Conservation (phyloP, 2,888 invertebrate genomes). For the Perdita meconis region DNA sequence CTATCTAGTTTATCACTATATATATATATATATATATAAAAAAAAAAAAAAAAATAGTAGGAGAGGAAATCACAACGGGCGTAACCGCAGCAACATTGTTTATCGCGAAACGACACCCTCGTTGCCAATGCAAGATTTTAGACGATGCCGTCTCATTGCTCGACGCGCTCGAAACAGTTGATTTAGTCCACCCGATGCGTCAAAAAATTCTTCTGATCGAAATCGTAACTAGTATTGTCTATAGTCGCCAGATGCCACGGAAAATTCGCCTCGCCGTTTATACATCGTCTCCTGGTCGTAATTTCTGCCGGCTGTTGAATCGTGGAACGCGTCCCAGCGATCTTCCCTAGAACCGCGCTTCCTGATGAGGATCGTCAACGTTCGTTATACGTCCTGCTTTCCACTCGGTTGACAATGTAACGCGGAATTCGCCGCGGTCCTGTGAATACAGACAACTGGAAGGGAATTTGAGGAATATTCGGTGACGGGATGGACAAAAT, state of each 20-base stretch:
- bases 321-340: neutral
- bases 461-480: neutral
- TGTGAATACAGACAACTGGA: neutral
- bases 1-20: constrained; percentile 19
- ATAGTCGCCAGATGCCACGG: neutral
- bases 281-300: neutral
- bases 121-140: constrained; percentile 10
- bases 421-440: neutral
- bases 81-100: neutral
- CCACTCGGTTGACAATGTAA: constrained; percentile 1
- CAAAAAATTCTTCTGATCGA: neutral
- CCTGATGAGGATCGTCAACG: neutral
- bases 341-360: neutral
- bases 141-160: neutral
- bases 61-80: neutral
- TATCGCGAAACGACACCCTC: constrained; percentile 5
- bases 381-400: neutral
- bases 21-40: no score
- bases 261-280: constrained; percentile 7
- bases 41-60: neutral
- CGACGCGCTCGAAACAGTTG: neutral
- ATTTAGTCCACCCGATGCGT: constrained; percentile 12
- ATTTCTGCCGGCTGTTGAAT: neutral
- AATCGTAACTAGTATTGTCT: neutral
- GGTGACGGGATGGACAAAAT: neutral